These are phyloP conservation scores for Sebastes steindachneri DNA, from an alignment of 2,797 vertebrate species.

Conservation along the genomic window DNA sequence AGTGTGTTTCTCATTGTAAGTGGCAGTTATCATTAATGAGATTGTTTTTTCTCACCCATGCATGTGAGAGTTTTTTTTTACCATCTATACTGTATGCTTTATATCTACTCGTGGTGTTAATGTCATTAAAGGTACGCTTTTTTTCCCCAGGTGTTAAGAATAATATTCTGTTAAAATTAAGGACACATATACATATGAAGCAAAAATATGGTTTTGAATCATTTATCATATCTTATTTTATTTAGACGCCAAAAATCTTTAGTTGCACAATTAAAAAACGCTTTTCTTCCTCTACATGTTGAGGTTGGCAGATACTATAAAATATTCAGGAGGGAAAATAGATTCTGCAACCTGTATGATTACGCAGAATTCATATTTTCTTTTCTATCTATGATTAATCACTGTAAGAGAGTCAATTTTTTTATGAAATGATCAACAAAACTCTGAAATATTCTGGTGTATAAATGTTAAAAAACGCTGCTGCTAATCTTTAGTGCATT, in stretches of 20 bases:
- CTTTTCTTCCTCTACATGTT: not conserved
- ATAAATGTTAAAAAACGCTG: not conserved
- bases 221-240: not conserved
- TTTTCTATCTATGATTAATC: not conserved
- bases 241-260: not conserved
- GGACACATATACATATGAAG: not conserved
- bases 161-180: not conserved
- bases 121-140: not conserved
- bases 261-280: not conserved
- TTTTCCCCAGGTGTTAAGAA: not conserved
- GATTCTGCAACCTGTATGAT: not conserved
- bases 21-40: conserved; percentile 14
- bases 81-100: not conserved
- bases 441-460: not conserved
- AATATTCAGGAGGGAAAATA: not conserved
- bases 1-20: not conserved
- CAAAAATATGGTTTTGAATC: not conserved
- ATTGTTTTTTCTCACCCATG: not conserved
- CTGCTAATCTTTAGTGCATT: not conserved
- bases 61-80: not conserved
- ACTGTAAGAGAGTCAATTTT: not conserved
- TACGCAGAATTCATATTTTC: not conserved
- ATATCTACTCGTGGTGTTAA: not conserved
- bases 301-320: not conserved
- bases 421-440: not conserved